These are phyloP conservation scores for Phymastichus coffea DNA, from an alignment of 1,140 invertebrate species.

Conservation along the genomic window DNA sequence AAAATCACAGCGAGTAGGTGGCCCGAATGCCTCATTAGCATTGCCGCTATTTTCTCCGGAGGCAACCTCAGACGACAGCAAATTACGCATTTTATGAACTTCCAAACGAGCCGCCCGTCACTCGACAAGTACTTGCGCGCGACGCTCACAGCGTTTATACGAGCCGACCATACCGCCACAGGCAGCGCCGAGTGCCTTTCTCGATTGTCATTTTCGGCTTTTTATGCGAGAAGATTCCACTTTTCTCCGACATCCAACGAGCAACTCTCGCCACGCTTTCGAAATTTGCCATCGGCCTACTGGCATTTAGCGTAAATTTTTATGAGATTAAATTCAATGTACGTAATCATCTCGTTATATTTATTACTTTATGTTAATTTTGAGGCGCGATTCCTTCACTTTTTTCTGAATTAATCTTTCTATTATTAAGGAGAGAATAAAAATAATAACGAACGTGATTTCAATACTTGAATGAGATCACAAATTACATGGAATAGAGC, in stretches of 20 bases:
- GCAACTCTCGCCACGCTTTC: neutral
- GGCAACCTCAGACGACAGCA: neutral
- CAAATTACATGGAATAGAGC: too few relatives aligned
- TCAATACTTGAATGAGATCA: too few relatives aligned
- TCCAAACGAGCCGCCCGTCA: constrained; percentile 5
- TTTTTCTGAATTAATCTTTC: too few relatives aligned
- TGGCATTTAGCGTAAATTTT: constrained; percentile 10
- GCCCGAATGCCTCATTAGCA: constrained; percentile 12
- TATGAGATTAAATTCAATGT: too few relatives aligned
- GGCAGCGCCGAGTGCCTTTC: neutral
- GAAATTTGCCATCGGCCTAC: neutral
- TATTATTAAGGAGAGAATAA: too few relatives aligned
- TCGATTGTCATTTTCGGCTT: constrained; percentile 1
- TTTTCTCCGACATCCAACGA: constrained; percentile 5
- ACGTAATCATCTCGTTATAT: too few relatives aligned
- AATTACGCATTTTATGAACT: constrained; percentile 19
- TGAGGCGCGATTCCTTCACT: too few relatives aligned
- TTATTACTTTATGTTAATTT: too few relatives aligned
- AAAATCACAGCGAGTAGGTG: neutral
- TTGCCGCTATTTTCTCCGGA: neutral
- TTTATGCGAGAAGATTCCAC: neutral
- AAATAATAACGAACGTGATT: too few relatives aligned
- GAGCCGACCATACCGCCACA: neutral
- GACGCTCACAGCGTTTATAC: neutral
- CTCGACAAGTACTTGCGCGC: constrained; percentile 17